A percentile compares a stretch with the other conserved stretches of the same genome.
Evolutionary conservation across 2,113 vertebrate species (phyloP).

Genomic region (Steatornis caripensis): DNA sequence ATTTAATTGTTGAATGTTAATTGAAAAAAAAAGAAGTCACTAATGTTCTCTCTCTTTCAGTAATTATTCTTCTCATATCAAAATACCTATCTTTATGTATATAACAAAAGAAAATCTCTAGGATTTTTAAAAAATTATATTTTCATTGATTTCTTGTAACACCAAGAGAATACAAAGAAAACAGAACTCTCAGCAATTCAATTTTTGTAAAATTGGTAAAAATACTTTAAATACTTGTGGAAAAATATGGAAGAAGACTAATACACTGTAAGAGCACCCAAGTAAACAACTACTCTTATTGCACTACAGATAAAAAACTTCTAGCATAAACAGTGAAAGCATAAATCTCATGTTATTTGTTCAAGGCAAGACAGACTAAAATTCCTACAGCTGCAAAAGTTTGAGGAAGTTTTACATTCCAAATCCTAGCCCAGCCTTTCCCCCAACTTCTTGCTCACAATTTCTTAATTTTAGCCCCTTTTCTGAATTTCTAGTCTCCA

Average conservation of each 20-base stretch:
- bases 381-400: neutral
- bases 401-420: neutral
- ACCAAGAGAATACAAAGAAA: neutral
- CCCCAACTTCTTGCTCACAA: neutral
- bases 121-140: neutral
- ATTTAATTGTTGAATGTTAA: constrained; percentile 84
- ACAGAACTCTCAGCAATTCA: neutral
- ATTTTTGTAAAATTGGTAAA: neutral
- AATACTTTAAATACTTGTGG: neutral
- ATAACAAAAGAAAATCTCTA: constrained; percentile 27
- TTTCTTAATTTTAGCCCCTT: neutral
- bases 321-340: neutral
- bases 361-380: neutral
- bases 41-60: constrained; percentile 69
- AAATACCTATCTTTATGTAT: constrained; percentile 28
- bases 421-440: neutral
- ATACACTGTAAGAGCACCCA: neutral
- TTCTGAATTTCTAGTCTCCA: neutral
- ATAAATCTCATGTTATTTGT: neutral
- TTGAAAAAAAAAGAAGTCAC: constrained; percentile 76
- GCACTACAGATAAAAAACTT: neutral
- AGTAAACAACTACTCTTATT: neutral
- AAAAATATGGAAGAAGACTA: neutral
- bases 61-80: constrained; percentile 75
- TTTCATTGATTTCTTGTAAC: neutral